Evolutionary conservation across 1,140 invertebrate genomes (phyloP), one percentile per base, ranked within the genome.

Genomic region (Olivierus martensii): DNA sequence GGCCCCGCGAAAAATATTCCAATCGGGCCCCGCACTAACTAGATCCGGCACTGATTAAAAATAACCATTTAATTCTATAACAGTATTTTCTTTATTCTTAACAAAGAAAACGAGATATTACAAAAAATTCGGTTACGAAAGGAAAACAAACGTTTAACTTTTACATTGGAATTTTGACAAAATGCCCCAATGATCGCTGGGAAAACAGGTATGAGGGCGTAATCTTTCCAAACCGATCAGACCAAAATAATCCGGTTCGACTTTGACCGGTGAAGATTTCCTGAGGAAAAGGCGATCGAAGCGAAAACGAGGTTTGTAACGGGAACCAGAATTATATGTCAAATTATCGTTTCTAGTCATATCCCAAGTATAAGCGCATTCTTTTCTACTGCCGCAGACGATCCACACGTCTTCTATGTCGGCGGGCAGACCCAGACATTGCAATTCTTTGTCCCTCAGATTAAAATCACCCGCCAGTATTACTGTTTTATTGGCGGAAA

Each of bases 161-260:
- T 28, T 3, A 28, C 7, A 28, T 28, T 28, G 22, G 7, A 28
- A 28, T 28, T 28, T 28, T 3, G 38, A 57, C 35, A 73, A 55
- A n/a, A 79, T 63, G 5, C 74, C 78, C 78, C 78, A 79, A 56
- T 79, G 78, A 66, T 79, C 78, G 61, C 74, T 77, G 7, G 76
- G 75, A 63, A 78, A 79, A 42, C 70, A 65, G 49, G 71, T 69
- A 53, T 73, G 74, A 7, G 67, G 67, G 35, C 62, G 36, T 3
- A 78, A 59, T 55, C 74, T 70, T 62, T 79, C 69, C 15, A 79
- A 53, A 17, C 78, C 78, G 52, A 74, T 67, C 3, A 79, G 65
- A 46, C 77, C 76, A 68, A 80, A 79, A 64, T 76, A 70, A 17
- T 66, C 64, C 18, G 70, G 70, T 45, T 69, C 68, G 1, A 78